Evolutionary conservation across 2,888 invertebrate species (phyloP), one percentile per base, ranked within the genome.

Genomic region (Rugalucina vietnamica): DNA sequence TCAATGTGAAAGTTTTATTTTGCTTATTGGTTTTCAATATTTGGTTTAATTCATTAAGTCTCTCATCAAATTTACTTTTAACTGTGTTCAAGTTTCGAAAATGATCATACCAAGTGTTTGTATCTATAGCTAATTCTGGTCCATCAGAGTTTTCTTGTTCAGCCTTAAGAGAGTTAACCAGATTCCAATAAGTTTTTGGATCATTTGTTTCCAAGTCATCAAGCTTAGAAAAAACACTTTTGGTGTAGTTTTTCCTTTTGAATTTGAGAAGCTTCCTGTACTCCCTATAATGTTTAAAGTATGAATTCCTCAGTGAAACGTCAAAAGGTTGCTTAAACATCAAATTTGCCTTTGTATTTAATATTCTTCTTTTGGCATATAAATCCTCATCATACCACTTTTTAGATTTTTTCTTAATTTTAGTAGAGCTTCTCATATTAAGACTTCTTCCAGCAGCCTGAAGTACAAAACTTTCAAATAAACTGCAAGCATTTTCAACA

Each of bases 351-450:
- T 65, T 65, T 12, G 65, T 34, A 65, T 65, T 65, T 34, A 65
- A 32, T 34, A 34, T 1, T 21, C 65, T 54, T 54, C 54, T 54
- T 21, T 54, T 54, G 4, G n/a, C 54, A 21, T 54, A 54, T 21
- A 54, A 54, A 21, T 65, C 65, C 34, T 65, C 65, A 34, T 65
- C 65, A 65, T 65, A 65, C 65, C 65, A 65, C 34, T 65, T 65
- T 34, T 65, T 8, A 12, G 3, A 32, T 65, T 65, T 65, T 65
- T 65, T 65, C 32, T 65, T 65, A 1, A 34, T 29, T 65, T 65
- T 65, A 65, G 3, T 34, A 8, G 65, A 65, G 8, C 34, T 34
- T 34, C 34, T 65, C 14, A 34, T 65, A 2, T 34, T 34, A 5
- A 65, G 65, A 65, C 65, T 65, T 34, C 34, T 65, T 32, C 34